Conservation (phyloP, 2,797 vertebrate genomes). For the Fistularia commersonii region DNA sequence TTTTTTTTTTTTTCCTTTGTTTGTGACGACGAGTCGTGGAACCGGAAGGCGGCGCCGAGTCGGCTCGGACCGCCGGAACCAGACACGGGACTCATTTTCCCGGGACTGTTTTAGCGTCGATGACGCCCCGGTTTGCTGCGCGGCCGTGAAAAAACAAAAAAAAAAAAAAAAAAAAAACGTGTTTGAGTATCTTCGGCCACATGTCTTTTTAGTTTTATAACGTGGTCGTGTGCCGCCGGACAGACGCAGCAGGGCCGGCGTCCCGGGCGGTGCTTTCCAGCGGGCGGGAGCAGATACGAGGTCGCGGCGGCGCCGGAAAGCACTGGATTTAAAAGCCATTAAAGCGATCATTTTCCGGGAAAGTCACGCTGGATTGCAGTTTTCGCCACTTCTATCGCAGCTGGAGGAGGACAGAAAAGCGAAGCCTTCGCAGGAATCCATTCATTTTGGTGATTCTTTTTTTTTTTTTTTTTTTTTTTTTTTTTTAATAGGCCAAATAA, state of each 20-base stretch:
- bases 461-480: too few relatives aligned
- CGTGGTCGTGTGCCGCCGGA: slow-evolving; percentile 25
- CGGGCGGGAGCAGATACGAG: not conserved
- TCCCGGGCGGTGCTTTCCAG: slow-evolving; percentile 9
- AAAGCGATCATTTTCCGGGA: slow-evolving; percentile 3
- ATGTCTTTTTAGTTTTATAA: slow-evolving; percentile 29
- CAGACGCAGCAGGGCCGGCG: slow-evolving; percentile 22
- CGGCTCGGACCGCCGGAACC: too few relatives aligned
- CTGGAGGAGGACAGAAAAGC: slow-evolving; percentile 7
- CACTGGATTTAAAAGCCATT: slow-evolving; percentile 30
- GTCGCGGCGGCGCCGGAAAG: slow-evolving; percentile 4
- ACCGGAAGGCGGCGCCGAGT: too few relatives aligned
- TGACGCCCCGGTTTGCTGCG: slow-evolving; percentile 28
- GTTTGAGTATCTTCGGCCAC: slow-evolving; percentile 36
- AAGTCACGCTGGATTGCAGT: not conserved
- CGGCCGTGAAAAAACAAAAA: slow-evolving; percentile 10
- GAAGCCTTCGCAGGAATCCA: slow-evolving; percentile 1
- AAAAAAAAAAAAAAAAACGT: not conserved
- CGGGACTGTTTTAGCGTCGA: slow-evolving; percentile 28
- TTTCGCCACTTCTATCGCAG: not conserved
- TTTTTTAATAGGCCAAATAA: slow-evolving; percentile 6
- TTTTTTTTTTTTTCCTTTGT: too few relatives aligned
- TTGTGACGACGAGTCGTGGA: too few relatives aligned
- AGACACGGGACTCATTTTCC: slow-evolving; percentile 4
- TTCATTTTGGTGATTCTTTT: slow-evolving; percentile 1